A percentile compares a stretch with the other conserved stretches of the same genome.
These are phyloP conservation scores for Micromesistius poutassou DNA, from an alignment of 2,797 vertebrate species.

Conservation along the genomic window DNA sequence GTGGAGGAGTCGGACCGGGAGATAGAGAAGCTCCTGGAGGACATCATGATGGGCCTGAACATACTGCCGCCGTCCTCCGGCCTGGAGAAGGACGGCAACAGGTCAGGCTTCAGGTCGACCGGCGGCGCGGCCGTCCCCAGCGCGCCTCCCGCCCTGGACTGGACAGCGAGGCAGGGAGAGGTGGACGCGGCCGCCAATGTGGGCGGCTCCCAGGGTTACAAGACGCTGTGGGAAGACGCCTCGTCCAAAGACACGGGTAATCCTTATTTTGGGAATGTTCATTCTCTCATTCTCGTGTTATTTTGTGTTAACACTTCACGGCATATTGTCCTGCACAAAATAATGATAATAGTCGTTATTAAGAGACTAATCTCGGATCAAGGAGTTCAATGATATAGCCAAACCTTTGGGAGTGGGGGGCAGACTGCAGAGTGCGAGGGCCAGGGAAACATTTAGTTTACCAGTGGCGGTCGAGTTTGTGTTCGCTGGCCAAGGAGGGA, in stretches of 20 bases:
- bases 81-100: conserved; percentile 28
- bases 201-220: conserved; percentile 19
- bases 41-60: conserved; percentile 70
- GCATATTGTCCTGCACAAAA: not conserved
- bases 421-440: too few species aligned
- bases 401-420: too few species aligned
- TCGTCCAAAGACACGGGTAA: conserved; percentile 41
- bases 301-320: not conserved
- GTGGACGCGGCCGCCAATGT: not conserved
- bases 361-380: too few species aligned
- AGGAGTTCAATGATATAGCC: too few species aligned
- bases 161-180: not conserved
- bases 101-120: not conserved
- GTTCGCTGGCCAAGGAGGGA: too few species aligned
- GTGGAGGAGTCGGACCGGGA: conserved; percentile 64
- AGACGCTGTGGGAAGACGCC: not conserved
- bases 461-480: too few species aligned
- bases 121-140: not conserved
- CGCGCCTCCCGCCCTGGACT: conserved; percentile 13
- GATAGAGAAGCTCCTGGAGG: conserved; percentile 67
- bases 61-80: conserved; percentile 60
- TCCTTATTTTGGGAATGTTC: not conserved
- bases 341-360: not conserved
- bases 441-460: too few species aligned
- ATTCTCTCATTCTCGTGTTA: not conserved